Percentiles rank a stretch among this genome's conserved stretches.
Conservation (phyloP, 2,888 invertebrate species). For the Alviniconcha strummeri region DNA sequence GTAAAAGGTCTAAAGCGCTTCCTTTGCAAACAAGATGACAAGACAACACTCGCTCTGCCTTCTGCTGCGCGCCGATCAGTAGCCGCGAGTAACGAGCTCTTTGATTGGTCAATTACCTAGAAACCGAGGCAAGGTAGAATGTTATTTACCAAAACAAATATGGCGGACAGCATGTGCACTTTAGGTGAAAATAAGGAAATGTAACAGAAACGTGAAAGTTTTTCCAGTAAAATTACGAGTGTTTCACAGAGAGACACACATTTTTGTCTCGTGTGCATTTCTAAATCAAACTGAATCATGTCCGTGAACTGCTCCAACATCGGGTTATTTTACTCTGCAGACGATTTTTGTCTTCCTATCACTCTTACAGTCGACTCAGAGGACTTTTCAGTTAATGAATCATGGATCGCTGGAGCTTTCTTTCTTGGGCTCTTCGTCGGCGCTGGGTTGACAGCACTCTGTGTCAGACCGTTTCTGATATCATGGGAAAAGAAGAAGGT, state of each 20-base stretch:
- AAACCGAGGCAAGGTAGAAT: slow-evolving; percentile 29
- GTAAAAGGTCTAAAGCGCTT: too few species aligned
- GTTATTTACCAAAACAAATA: slow-evolving; percentile 43
- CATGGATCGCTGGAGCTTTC: slow-evolving; percentile 66
- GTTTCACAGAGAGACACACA: too few species aligned
- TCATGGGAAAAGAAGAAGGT: slow-evolving; percentile 65
- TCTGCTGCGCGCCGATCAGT: too few species aligned
- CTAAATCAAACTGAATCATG: not conserved
- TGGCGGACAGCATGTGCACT: slow-evolving; percentile 37
- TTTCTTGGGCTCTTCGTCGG: slow-evolving; percentile 64
- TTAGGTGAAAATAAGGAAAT: not conserved
- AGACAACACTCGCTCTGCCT: too few species aligned
- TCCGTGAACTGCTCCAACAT: slow-evolving; percentile 25
- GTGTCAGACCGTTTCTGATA: slow-evolving; percentile 60
- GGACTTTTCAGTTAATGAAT: slow-evolving; percentile 50
- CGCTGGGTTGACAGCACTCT: slow-evolving; percentile 52
- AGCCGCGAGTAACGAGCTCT: not conserved
- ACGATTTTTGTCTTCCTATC: slow-evolving; percentile 48
- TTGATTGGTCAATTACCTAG: slow-evolving; percentile 31
- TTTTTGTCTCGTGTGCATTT: not conserved
- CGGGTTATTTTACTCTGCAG: slow-evolving; percentile 18
- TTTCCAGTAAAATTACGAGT: too few species aligned
- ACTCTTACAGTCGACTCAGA: slow-evolving; percentile 42
- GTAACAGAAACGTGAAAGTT: too few species aligned
- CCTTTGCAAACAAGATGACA: too few species aligned